Base-by-base conservation (phyloP, 2,797 vertebrate species). In the Oryzias sinensis region DNA sequence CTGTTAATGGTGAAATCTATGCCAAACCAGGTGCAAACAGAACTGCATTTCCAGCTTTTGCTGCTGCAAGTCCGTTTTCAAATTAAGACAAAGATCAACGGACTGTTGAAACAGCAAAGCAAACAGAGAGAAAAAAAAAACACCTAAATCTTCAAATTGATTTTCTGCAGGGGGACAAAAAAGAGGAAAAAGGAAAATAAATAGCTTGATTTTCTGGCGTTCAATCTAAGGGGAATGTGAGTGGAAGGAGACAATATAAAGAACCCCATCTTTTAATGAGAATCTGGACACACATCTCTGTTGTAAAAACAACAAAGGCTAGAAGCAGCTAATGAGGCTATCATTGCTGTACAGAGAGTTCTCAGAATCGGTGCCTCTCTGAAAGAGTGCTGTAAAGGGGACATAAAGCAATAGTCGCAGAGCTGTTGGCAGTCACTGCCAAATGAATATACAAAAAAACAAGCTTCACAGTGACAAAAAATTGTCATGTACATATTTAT, bases 281-380 rank as follows among this genome's bases (percentile, higher is more conserved):
- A 90, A 87, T 87, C 84, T 86, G 84, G 72, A 87, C 87, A 84
- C 87, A 87, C 86, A 89, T 86, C 82, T 81, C 84, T 87, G 88
- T 83, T 88, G 85, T 87, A 90, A 88, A 88, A 88, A 84, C 88
- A 88, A 90, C 89, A 90, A 89, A 89, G 77, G 78, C 80, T 81
- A 85, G 80, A 89, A 78, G 84, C 89, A 86, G 87, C 89, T 90
- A 90, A 91, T 91, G 89, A 90, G 87, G 87, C 87, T 88, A 90
- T 90, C 89, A 88, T 89, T 75, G 80, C 74, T 74, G 82, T 79
- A 81, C 84, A 85, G 77, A 90, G 86, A 83, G 84, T 82, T 84
- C 80, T 86, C 76, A 33, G 24, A 82, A 78, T 76, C 54, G 80
- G 84, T 66, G 82, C 81, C 76, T 82, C 85, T 81, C 70, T 82